Evolutionary conservation across 2,888 invertebrate genomes (phyloP).

Genomic region (Ceramica pisi): DNA sequence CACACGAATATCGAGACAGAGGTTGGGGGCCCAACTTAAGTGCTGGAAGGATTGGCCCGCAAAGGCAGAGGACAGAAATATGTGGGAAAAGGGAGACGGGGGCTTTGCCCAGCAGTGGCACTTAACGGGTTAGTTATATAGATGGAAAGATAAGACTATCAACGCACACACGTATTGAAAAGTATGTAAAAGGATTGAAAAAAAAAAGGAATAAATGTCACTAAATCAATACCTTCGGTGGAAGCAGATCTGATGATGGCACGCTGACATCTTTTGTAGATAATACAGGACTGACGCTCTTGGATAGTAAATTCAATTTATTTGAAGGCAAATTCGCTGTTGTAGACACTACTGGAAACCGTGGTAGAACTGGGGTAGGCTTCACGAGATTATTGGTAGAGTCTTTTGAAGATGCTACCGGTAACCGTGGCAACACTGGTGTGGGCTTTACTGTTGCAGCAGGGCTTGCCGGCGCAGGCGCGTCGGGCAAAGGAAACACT

Average conservation of each 20-base stretch:
- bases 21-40: not conserved
- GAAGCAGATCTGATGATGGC: slow-evolving; percentile 71
- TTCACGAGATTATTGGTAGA: slow-evolving; percentile 18
- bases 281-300: slow-evolving; percentile 3
- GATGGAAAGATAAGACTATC: not conserved
- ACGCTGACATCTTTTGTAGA: slow-evolving; percentile 36
- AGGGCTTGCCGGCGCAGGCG: slow-evolving; percentile 31
- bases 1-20: not conserved
- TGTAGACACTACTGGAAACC: slow-evolving; percentile 6
- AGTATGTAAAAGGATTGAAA: not conserved
- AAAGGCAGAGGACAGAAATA: not conserved
- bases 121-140: not conserved
- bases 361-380: slow-evolving; percentile 34
- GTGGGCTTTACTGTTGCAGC: slow-evolving; percentile 34
- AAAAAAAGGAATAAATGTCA: not conserved
- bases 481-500: slow-evolving; percentile 73
- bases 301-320: slow-evolving; percentile 12
- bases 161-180: not conserved
- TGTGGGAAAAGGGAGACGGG: not conserved
- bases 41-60: not conserved
- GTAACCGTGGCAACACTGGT: slow-evolving; percentile 12
- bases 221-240: slow-evolving; percentile 71
- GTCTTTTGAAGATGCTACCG: not conserved
- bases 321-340: slow-evolving; percentile 8
- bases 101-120: not conserved